A percentile compares a stretch with the other conserved stretches of the same genome.
Evolutionary conservation across 2,888 invertebrate species (phyloP).

Genomic region (Zele albiditarsus): DNA sequence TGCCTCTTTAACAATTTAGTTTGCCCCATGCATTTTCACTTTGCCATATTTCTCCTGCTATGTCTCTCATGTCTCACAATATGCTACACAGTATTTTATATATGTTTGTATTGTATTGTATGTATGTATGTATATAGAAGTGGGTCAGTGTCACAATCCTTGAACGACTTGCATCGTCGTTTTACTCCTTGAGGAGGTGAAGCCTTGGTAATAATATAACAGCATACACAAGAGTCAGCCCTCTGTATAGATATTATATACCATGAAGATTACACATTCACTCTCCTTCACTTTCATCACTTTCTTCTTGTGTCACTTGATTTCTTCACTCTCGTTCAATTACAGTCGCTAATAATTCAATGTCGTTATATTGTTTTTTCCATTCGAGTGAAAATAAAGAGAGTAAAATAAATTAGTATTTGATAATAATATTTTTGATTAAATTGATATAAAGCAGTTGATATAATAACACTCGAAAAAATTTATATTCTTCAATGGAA

Average conservation of each 20-base stretch:
- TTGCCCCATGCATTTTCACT: too few relatives aligned
- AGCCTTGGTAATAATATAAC: background rate
- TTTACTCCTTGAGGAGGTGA: slow-evolving; percentile 6
- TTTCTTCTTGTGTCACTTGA: background rate
- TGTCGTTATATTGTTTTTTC: background rate
- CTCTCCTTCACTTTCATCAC: slow-evolving; percentile 11
- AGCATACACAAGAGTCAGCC: background rate
- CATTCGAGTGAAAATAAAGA: background rate
- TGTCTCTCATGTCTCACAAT: background rate
- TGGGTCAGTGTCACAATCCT: slow-evolving; percentile 37
- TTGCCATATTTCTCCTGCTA: background rate
- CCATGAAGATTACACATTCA: background rate
- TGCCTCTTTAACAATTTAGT: too few relatives aligned
- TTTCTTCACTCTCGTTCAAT: slow-evolving; percentile 6
- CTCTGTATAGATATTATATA: background rate
- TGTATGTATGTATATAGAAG: background rate
- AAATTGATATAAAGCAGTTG: too few relatives aligned
- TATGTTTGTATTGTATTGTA: background rate
- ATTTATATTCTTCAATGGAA: too few relatives aligned
- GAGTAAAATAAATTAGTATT: too few relatives aligned
- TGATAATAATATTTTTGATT: too few relatives aligned
- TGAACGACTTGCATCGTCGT: slow-evolving; percentile 17
- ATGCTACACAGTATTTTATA: background rate
- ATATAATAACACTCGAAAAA: too few relatives aligned
- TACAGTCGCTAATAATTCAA: background rate